phyloP scores from a whole-genome alignment of 2,113 vertebrate species.

The Scomber japonicus region DNA sequence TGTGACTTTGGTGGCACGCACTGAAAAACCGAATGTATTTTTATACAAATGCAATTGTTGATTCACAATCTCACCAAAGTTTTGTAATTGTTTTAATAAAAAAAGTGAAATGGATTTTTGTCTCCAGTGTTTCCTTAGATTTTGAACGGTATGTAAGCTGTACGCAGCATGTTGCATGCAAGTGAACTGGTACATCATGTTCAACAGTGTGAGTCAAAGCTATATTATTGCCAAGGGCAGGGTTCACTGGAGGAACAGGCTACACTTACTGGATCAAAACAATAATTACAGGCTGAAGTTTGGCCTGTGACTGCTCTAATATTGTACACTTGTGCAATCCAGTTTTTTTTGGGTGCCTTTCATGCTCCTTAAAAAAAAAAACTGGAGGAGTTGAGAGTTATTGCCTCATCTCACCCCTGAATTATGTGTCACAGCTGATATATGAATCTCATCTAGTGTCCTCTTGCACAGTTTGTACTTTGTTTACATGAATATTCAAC shows the following conservation, averaged over 20 bases:
- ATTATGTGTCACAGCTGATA: conserved; percentile 1
- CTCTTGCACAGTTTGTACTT: conserved; percentile 40
- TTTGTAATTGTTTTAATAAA: conserved; percentile 79
- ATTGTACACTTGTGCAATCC: neutral
- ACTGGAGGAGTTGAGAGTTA: neutral
- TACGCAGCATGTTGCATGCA: conserved; percentile 7
- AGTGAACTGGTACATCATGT: conserved; percentile 49
- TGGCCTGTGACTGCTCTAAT: conserved; percentile 9
- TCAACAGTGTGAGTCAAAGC: conserved; percentile 48
- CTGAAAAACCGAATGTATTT: conserved; percentile 80
- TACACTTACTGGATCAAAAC: conserved; percentile 22
- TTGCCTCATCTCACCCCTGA: neutral
- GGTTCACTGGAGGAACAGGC: conserved; percentile 15
- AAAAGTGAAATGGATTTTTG: conserved; percentile 37
- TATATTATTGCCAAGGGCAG: conserved; percentile 42
- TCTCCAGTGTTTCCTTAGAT: conserved; percentile 34
- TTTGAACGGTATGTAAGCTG: neutral
- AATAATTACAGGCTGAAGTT: conserved; percentile 42
- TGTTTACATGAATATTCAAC: conserved; percentile 40
- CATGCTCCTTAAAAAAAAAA: neutral
- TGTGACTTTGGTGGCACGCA: conserved; percentile 57
- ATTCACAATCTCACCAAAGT: conserved; percentile 72
- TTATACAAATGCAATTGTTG: conserved; percentile 75
- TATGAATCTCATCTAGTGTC: conserved; percentile 9
- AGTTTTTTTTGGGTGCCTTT: neutral